Percentiles rank a stretch among this genome's conserved stretches.
phyloP scores from a whole-genome alignment of 2,797 vertebrate species.

The Protosalanx chinensis region DNA sequence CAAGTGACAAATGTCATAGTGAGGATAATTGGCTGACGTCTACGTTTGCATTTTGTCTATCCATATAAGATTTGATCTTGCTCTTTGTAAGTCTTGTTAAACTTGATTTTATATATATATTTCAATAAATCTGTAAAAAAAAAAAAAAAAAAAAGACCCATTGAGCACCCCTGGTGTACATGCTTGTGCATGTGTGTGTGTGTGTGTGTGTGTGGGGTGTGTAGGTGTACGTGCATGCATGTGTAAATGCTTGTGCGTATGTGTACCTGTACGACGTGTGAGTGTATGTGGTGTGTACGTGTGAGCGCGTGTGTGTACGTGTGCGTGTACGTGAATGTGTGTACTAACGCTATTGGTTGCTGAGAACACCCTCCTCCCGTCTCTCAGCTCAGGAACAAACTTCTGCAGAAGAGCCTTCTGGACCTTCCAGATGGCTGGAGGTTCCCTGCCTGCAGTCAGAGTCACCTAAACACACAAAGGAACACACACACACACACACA shows the following conservation, averaged over 20 bases:
- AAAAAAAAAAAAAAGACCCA: too few species aligned
- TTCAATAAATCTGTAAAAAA: too few species aligned
- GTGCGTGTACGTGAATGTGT: too few species aligned
- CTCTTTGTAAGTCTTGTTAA: too few species aligned
- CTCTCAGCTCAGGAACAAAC: conserved; percentile 95
- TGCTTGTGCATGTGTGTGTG: too few species aligned
- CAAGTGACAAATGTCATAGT: too few species aligned
- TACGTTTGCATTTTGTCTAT: too few species aligned
- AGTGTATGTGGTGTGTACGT: conserved; percentile 1
- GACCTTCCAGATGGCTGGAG: conserved; percentile 99
- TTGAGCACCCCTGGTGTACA: too few species aligned
- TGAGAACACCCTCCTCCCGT: conserved; percentile 92
- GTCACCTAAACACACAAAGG: conserved; percentile 75
- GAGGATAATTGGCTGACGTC: too few species aligned
- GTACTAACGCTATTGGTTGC: conserved; percentile 96
- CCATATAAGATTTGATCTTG: too few species aligned
- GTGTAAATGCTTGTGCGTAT: neutral
- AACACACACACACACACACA: conserved; percentile 32
- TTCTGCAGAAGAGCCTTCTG: conserved; percentile 98
- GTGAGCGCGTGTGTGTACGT: neutral
- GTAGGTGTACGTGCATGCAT: neutral
- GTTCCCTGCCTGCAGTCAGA: conserved; percentile 86
- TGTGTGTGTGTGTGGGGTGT: too few species aligned
- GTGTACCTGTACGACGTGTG: neutral
- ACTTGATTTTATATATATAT: too few species aligned